A percentile compares a stretch with the other conserved stretches of the same genome.
phyloP scores from a whole-genome alignment of 92 coral and sea anemone species.

The Palythoa caribaeorum region DNA sequence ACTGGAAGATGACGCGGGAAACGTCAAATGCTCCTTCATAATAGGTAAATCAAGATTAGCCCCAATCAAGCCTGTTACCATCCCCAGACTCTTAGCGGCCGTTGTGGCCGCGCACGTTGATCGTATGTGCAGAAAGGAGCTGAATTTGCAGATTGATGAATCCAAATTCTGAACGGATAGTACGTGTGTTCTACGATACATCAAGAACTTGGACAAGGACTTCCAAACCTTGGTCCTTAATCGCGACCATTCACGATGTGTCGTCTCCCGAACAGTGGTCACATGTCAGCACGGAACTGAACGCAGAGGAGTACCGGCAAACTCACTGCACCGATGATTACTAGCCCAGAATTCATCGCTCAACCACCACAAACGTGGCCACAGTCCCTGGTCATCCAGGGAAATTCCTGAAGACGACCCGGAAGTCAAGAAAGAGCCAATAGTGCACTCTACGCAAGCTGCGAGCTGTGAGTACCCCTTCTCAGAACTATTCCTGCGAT shows the following conservation, averaged over 20 bases:
- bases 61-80: background rate
- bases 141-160: background rate
- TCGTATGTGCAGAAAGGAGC: background rate
- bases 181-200: background rate
- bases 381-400: background rate
- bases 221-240: background rate
- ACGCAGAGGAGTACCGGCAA: background rate
- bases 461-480: background rate
- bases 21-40: background rate
- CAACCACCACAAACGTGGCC: background rate
- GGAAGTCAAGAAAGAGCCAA: background rate
- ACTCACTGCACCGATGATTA: background rate
- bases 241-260: background rate
- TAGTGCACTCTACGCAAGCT: background rate
- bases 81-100: background rate
- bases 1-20: background rate
- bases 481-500: background rate
- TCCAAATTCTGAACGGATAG: background rate
- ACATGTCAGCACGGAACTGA: background rate
- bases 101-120: background rate
- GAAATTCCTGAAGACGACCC: background rate
- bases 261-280: background rate
- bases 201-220: background rate
- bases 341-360: background rate
- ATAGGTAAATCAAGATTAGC: background rate